Evolutionary conservation across 1,140 invertebrate species (phyloP).

Genomic region (Gonatopus flavifemur): DNA sequence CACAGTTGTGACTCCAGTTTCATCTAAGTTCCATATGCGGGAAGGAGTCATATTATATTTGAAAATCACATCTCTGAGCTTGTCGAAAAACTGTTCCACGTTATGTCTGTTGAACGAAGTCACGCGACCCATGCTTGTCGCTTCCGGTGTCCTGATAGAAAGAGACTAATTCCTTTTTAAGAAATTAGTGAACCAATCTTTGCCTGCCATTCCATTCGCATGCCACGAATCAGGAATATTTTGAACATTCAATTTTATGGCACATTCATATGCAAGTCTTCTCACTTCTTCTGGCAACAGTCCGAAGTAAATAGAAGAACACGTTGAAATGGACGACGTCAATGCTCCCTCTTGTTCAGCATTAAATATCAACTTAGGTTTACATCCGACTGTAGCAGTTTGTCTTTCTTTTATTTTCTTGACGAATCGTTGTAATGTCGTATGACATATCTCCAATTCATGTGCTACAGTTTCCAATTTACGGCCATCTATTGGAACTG

Average conservation of each 20-base stretch:
- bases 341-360: slow-evolving; percentile 4
- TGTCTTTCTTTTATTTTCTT: slow-evolving; percentile 1
- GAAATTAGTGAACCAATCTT: slow-evolving; percentile 29
- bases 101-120: slow-evolving; percentile 35
- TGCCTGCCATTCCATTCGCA: slow-evolving; percentile 22
- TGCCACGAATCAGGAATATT: slow-evolving; percentile 27
- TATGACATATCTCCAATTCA: slow-evolving; percentile 5
- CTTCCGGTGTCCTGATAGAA: slow-evolving; percentile 30
- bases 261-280: slow-evolving; percentile 27
- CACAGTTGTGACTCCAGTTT: too few relatives aligned
- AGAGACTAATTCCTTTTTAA: slow-evolving; percentile 26
- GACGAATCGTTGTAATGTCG: slow-evolving; percentile 1
- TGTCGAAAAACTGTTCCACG: slow-evolving; percentile 30
- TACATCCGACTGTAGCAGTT: background rate
- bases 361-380: slow-evolving; percentile 1
- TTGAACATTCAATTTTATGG: slow-evolving; percentile 12
- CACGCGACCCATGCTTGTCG: slow-evolving; percentile 30
- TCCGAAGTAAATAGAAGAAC: slow-evolving; percentile 23
- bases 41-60: slow-evolving; percentile 22
- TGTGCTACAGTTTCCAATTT: background rate
- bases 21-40: too few relatives aligned
- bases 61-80: slow-evolving; percentile 18
- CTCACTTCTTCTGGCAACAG: slow-evolving; percentile 20
- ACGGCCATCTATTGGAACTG: background rate
- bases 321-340: background rate